Evolutionary conservation across 2,888 invertebrate species (phyloP).

Genomic region (Crioceris asparagi): DNA sequence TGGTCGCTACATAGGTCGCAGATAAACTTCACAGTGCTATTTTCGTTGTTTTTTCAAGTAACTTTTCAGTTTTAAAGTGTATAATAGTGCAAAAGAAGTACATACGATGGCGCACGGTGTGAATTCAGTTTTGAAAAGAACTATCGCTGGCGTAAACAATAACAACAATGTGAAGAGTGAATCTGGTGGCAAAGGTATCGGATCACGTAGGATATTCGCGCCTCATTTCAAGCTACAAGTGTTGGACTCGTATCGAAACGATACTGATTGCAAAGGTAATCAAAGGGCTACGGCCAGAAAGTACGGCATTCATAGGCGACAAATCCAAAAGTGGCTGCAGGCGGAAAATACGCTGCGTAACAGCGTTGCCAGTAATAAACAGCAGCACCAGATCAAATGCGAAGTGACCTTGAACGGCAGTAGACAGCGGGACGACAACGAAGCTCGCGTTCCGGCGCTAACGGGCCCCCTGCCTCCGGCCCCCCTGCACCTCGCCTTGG

Average conservation of each 20-base stretch:
- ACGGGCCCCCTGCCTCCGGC: conserved; percentile 21
- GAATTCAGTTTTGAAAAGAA: conserved; percentile 42
- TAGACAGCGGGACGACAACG: conserved; percentile 38
- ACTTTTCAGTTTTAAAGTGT: conserved; percentile 20
- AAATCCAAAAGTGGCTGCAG: conserved; percentile 88
- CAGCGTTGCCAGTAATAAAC: conserved; percentile 45
- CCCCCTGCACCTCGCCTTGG: conserved; percentile 26
- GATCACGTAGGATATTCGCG: conserved; percentile 78
- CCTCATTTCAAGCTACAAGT: conserved; percentile 85
- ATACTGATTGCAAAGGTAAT: conserved; percentile 80
- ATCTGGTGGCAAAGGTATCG: conserved; percentile 45
- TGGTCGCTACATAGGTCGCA: conserved; percentile 46
- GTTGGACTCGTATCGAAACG: conserved; percentile 75
- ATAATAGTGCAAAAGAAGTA: conserved; percentile 10
- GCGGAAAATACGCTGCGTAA: conserved; percentile 70
- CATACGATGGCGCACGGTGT: conserved; percentile 47
- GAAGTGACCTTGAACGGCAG: conserved; percentile 33
- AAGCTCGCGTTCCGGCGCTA: conserved; percentile 27
- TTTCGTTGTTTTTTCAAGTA: conserved; percentile 30
- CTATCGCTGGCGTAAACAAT: conserved; percentile 29
- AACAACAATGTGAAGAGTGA: conserved; percentile 31
- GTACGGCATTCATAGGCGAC: conserved; percentile 79
- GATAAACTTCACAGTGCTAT: conserved; percentile 34
- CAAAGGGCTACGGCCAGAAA: conserved; percentile 83
- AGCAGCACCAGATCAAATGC: conserved; percentile 10